Percentiles rank a stretch among this genome's conserved stretches.
Conservation (phyloP, 2,797 vertebrate genomes). For the Scleropages formosus region DNA sequence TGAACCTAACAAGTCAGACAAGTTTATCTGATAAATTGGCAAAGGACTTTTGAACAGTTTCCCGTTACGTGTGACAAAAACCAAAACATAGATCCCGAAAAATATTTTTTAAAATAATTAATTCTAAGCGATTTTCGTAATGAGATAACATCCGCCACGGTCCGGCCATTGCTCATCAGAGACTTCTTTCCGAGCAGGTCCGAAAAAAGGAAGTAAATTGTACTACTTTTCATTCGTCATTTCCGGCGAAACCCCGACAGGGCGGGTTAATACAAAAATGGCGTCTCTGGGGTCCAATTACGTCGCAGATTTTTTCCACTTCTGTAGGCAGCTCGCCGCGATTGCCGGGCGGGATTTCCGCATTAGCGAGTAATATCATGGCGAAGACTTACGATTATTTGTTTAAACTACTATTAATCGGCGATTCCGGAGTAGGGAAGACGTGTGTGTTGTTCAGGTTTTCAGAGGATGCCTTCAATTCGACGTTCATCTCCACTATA, state of each 20-base stretch:
- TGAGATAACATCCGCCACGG: too few relatives aligned
- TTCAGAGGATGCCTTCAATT: conserved; percentile 96
- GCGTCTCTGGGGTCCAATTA: conserved; percentile 53
- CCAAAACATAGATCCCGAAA: too few relatives aligned
- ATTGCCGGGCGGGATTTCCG: conserved; percentile 76
- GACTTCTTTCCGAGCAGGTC: background rate
- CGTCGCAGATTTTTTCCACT: background rate
- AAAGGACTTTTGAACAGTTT: background rate
- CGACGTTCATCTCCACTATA: conserved; percentile 96
- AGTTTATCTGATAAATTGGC: too few relatives aligned
- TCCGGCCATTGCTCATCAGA: too few relatives aligned
- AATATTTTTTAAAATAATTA: too few relatives aligned
- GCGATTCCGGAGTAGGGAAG: conserved; percentile 94
- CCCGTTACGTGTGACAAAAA: too few relatives aligned
- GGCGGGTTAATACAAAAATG: conserved; percentile 41
- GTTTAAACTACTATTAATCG: conserved; percentile 96
- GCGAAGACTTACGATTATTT: conserved; percentile 98
- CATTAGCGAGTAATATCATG: conserved; percentile 84
- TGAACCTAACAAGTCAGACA: too few relatives aligned
- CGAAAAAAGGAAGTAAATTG: background rate
- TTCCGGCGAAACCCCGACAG: conserved; percentile 42
- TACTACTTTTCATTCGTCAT: background rate
- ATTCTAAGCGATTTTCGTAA: too few relatives aligned
- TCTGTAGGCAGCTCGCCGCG: background rate
- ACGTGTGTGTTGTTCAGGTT: conserved; percentile 95